phyloP scores from a whole-genome alignment of 2,888 invertebrate genomes.

The Rosalia funebris region DNA sequence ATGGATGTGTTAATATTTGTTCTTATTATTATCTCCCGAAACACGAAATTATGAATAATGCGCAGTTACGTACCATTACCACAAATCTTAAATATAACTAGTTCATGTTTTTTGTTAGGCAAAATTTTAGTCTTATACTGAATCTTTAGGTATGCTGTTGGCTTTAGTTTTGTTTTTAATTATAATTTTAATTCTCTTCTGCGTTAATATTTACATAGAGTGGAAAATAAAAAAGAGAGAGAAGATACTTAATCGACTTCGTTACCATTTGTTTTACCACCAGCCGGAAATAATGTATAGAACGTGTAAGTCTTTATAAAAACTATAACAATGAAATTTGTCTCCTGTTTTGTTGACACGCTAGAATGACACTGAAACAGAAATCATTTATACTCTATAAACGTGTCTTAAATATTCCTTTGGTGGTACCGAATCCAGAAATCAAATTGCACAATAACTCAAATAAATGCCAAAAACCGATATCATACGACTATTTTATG shows the following conservation, averaged over 20 bases:
- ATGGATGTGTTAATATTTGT: background rate
- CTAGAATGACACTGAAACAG: no score
- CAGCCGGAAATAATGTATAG: background rate
- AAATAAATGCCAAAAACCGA: no score
- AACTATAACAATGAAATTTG: no score
- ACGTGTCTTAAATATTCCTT: no score
- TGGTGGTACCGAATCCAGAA: no score
- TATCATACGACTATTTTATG: no score
- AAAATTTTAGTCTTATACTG: slow-evolving; percentile 6
- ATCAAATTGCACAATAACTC: no score
- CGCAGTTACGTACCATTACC: background rate
- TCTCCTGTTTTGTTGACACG: no score
- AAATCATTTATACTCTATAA: no score
- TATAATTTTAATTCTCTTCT: slow-evolving; percentile 21
- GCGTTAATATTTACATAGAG: slow-evolving; percentile 28
- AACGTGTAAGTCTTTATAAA: slow-evolving; percentile 1
- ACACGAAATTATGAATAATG: background rate
- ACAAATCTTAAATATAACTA: background rate
- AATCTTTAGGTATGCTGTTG: slow-evolving; percentile 18
- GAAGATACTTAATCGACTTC: background rate
- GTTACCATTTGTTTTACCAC: background rate
- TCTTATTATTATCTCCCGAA: background rate
- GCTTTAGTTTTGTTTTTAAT: slow-evolving; percentile 22
- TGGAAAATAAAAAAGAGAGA: slow-evolving; percentile 23
- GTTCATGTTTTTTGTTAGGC: no score